Conservation (phyloP, 2,888 invertebrate genomes). For the Augochlorella aurata region DNA sequence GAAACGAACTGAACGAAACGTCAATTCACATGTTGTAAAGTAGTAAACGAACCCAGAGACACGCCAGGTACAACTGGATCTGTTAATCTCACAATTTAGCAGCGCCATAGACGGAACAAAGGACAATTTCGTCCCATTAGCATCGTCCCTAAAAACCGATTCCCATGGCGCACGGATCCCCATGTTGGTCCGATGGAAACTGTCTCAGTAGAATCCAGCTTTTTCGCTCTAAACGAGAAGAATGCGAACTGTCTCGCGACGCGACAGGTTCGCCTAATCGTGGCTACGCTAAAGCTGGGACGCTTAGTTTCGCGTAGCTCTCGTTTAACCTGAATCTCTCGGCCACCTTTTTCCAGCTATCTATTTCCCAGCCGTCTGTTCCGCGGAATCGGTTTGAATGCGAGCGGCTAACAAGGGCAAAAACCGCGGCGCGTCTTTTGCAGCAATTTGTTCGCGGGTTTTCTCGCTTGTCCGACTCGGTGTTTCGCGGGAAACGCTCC, state of each 20-base stretch:
- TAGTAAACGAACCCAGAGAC: no score
- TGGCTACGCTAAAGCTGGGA: neutral
- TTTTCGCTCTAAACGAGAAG: neutral
- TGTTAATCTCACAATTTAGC: neutral
- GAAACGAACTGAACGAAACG: no score
- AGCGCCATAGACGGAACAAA: neutral
- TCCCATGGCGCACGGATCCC: neutral
- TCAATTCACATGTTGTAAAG: no score
- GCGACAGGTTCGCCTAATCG: neutral
- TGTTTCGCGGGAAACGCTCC: conserved; percentile 39
- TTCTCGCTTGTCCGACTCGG: conserved; percentile 20
- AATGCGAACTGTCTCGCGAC: neutral
- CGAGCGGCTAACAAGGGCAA: conserved; percentile 35
- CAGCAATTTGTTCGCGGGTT: conserved; percentile 45
- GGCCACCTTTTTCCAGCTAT: neutral
- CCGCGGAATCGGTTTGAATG: conserved; percentile 44
- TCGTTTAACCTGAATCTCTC: conserved; percentile 11
- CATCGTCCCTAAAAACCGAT: neutral
- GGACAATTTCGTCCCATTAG: neutral
- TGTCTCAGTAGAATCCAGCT: neutral
- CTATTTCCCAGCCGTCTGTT: conserved; percentile 35
- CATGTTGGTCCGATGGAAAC: neutral
- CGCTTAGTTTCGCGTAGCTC: neutral
- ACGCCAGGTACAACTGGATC: neutral
- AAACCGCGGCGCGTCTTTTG: conserved; percentile 34